Conservation (phyloP, 2,888 invertebrate species). For the Carabus problematicus region DNA sequence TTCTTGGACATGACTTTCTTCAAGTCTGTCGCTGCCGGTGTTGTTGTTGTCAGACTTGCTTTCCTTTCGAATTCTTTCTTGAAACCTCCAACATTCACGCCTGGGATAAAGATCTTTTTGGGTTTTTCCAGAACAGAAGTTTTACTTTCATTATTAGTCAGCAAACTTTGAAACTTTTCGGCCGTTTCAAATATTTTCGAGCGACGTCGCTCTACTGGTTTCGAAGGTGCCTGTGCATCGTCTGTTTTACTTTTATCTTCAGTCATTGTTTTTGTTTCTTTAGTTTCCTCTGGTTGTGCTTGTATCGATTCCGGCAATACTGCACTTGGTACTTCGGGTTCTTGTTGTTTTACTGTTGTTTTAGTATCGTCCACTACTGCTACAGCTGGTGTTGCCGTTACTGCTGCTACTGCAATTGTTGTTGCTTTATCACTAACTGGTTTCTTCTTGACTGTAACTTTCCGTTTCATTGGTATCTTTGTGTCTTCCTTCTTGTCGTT, state of each 20-base stretch:
- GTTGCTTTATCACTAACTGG: constrained; percentile 39
- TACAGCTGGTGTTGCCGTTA: constrained; percentile 4
- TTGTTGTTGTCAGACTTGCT: constrained; percentile 67
- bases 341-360: constrained; percentile 38
- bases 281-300: constrained; percentile 43
- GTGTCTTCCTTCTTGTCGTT: constrained; percentile 48
- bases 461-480: constrained; percentile 53
- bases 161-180: constrained; percentile 71
- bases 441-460: constrained; percentile 54
- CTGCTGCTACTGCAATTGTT: constrained; percentile 29
- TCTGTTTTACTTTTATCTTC: constrained; percentile 46
- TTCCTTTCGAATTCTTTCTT: constrained; percentile 86
- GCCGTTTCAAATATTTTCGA: constrained; percentile 75
- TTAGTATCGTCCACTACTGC: constrained; percentile 16
- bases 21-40: constrained; percentile 54
- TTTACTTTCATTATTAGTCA: constrained; percentile 55
- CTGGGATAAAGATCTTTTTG: constrained; percentile 82
- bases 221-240: constrained; percentile 53
- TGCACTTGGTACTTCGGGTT: constrained; percentile 38
- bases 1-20: constrained; percentile 47
- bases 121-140: constrained; percentile 63
- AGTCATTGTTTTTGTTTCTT: constrained; percentile 46
- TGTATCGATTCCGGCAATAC: constrained; percentile 44
- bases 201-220: constrained; percentile 67
- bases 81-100: constrained; percentile 84